phyloP scores from a whole-genome alignment of 2,797 vertebrate species.

The Myotis findleyi region DNA sequence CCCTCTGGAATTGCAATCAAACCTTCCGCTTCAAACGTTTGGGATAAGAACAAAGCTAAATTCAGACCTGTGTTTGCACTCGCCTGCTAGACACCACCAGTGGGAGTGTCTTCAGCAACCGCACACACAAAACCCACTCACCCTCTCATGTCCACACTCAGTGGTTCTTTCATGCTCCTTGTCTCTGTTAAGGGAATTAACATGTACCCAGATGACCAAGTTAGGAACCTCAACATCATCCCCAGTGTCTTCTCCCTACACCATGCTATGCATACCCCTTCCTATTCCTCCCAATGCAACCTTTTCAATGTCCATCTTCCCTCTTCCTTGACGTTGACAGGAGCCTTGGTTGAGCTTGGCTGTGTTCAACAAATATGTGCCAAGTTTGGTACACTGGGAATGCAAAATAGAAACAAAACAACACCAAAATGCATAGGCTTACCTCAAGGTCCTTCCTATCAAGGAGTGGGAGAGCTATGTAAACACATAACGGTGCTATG shows the following conservation, averaged over 20 bases:
- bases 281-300: background rate
- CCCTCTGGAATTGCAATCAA: background rate
- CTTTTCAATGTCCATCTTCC: background rate
- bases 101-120: background rate
- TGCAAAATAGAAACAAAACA: background rate
- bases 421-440: background rate
- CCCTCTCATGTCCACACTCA: background rate
- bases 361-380: background rate
- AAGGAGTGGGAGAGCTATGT: background rate
- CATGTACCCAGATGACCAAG: background rate
- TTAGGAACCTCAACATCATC: background rate
- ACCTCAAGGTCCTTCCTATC: background rate
- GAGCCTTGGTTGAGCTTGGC: background rate
- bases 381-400: background rate
- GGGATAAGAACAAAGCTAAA: slow-evolving; percentile 37
- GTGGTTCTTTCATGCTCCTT: background rate
- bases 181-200: background rate
- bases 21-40: slow-evolving; percentile 25
- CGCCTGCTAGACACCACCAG: background rate
- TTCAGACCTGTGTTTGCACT: slow-evolving; percentile 32
- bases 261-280: background rate
- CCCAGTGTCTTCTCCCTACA: background rate
- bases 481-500: slow-evolving; percentile 21
- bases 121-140: slow-evolving; percentile 1
- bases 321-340: background rate